Base-by-base conservation (phyloP, 1,140 invertebrate species). In the Philotrypesis tridentata region DNA sequence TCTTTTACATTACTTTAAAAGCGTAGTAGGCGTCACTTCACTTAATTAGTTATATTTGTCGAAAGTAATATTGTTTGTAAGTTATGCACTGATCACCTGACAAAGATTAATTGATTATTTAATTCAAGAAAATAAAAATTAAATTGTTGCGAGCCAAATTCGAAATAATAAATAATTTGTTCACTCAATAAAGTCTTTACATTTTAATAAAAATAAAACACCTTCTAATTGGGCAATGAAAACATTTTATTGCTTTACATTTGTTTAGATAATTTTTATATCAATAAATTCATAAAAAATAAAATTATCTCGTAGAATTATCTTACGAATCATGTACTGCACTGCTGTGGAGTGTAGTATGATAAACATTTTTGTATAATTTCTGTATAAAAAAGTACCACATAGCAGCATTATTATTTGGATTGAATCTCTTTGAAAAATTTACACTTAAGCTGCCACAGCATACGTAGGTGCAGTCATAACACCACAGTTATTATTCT, bases 401-500 rank as follows among this genome's bases (percentile, higher is more conserved):
- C 55, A 12, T 55, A 61, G 9, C 17, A 37, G 37, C 17, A 67
- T 40, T 72, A 31, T 37, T 60, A 17, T 8, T 48, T 8, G 61
- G 68, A 40, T 21, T 21, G 33, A 61, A 68, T 68, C 63, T 21
- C 40, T 37, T 75, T 43, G 4, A 60, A 70, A 76, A 27, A 68
- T 25, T 74, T 29, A 55, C 29, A 63, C 65, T 84, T 87, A 89
- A 55, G 82, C 84, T 89, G 95, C 94, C 79, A 93, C 93, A 43
- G 97, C 97, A 90, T 97, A 98, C 37, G 97, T 98, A 21, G 97
- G 95, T 40, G 94, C 93, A 40, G 96, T 96, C 87, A 96, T 94
- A 4, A 98, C 97, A 17, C 98, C 98, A 87, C 97, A 98, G 89
- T 98, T 98, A 90, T 99, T 98, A 85, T 98, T 93, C 83, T 95